These are phyloP conservation scores for Sarcophaga carnaria DNA, from an alignment of 2,888 invertebrate genomes.

Conservation along the genomic window DNA sequence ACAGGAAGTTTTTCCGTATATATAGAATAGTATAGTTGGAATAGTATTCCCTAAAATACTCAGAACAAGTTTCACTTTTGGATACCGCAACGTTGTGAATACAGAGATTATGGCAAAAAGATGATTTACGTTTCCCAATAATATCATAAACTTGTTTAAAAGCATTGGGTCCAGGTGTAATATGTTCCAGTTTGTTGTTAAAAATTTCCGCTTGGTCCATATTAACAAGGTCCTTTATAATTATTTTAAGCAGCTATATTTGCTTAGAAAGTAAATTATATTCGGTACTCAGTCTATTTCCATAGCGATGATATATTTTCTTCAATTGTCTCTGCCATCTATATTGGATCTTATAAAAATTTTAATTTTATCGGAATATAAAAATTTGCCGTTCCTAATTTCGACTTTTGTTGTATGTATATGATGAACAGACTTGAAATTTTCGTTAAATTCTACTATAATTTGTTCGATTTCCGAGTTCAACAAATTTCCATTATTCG, in stretches of 20 bases:
- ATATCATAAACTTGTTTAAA: too few relatives aligned
- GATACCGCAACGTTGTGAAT: too few relatives aligned
- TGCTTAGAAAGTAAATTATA: not conserved
- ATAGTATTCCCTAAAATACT: too few relatives aligned
- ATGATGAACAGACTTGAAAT: not conserved
- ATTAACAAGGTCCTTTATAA: not conserved
- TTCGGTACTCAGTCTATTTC: not conserved
- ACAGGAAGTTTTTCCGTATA: too few relatives aligned
- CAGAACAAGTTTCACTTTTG: too few relatives aligned
- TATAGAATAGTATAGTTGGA: too few relatives aligned
- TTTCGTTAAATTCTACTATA: not conserved
- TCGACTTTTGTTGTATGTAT: not conserved
- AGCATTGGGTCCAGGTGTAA: too few relatives aligned
- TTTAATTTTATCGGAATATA: not conserved
- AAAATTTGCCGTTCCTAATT: not conserved
- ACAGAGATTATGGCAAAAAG: too few relatives aligned
- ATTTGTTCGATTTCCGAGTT: not conserved
- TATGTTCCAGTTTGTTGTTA: not conserved
- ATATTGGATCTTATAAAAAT: not conserved
- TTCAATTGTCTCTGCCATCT: slow-evolving; percentile 8
- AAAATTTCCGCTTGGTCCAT: not conserved
- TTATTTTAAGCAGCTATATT: not conserved
- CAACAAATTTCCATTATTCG: not conserved
- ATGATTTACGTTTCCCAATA: too few relatives aligned
- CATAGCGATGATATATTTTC: not conserved